Base-by-base conservation (phyloP, 1,140 invertebrate species). In the Eulimnadia texana region DNA sequence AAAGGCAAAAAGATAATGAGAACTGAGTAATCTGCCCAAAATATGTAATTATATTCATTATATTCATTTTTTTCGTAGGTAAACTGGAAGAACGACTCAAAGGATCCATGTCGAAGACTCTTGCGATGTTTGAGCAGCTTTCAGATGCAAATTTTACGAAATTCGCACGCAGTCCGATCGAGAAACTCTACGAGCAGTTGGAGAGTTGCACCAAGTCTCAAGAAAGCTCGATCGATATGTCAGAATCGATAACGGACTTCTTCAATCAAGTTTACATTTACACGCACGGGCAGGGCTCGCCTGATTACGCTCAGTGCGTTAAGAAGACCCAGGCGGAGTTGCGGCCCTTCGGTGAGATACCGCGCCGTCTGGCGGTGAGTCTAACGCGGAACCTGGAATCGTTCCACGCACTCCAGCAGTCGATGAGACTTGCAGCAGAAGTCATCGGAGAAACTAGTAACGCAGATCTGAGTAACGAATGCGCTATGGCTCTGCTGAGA, bases 321-420 rank as follows among this genome's bases (percentile, higher is more conserved):
- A 78, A 80, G 68, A 78, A 81, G 28, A 80, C 83, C n/a, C 82
- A 82, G 62, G 77, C 82, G 6, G 80, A 83, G 10, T 81, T 93
- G 0, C 79, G 83, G 65, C 90, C 90, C 0, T 93, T 93, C 70
- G 86, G 85, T 22, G 83, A 85, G 50, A 80, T 86, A 50, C 88
- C 89, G 0, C 78, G 81, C 51, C 80, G 84, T 67, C 78, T 92
- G 49, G 76, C 78, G 2, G 69, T 74, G 13, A 81, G 81, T 23
- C 73, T 93, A 1, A 77, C 80, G 33, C 83, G 83, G 65, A 86
- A 85, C 33, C 73, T 92, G 16, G 82, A 85, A 66, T 83, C 85
- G 2, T 85, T 85, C 0, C 79, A 84, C 6, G 80, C 86, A 0
- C 79, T 93, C 49, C 62, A 73, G 19, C 69, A 73, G 29, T 71